Conservation (phyloP, 2,113 vertebrate genomes). For the Clarias batrachus region DNA sequence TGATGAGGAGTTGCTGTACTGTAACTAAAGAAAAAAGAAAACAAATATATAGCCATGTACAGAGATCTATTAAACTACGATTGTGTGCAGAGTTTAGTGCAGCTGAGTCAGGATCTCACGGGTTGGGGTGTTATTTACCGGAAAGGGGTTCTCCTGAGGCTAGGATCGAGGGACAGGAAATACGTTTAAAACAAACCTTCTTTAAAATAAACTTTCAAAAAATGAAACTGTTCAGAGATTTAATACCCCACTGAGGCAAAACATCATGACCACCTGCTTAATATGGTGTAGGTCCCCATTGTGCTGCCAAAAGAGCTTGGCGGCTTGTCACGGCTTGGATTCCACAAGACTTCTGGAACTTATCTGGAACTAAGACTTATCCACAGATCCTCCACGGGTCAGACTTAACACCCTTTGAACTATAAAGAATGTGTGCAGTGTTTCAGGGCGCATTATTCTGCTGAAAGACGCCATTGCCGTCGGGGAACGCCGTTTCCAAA, state of each 20-base stretch:
- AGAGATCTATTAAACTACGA: slow-evolving; percentile 75
- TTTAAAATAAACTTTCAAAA: neutral
- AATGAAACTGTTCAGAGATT: neutral
- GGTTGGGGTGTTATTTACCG: neutral
- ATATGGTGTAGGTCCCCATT: neutral
- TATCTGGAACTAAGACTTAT: neutral
- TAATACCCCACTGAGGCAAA: neutral
- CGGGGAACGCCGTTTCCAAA: neutral
- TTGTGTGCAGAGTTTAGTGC: neutral
- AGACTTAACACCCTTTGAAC: neutral
- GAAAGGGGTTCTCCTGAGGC: slow-evolving; percentile 20
- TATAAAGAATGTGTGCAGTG: neutral
- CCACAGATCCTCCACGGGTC: neutral
- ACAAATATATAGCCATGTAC: slow-evolving; percentile 75
- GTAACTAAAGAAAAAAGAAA: slow-evolving; percentile 81
- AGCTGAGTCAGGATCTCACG: slow-evolving; percentile 13
- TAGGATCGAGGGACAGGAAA: neutral
- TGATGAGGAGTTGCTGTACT: slow-evolving; percentile 84
- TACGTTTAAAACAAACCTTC: neutral
- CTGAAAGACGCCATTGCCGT: neutral
- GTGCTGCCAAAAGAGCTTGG: neutral
- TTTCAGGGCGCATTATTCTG: neutral
- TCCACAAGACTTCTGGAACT: neutral
- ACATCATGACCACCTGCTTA: neutral
- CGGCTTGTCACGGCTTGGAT: neutral